These are phyloP conservation scores for Diacarnus erythraeanus DNA, from an alignment of 37 sponge, comb jelly and placozoan genomes.

Conservation along the genomic window DNA sequence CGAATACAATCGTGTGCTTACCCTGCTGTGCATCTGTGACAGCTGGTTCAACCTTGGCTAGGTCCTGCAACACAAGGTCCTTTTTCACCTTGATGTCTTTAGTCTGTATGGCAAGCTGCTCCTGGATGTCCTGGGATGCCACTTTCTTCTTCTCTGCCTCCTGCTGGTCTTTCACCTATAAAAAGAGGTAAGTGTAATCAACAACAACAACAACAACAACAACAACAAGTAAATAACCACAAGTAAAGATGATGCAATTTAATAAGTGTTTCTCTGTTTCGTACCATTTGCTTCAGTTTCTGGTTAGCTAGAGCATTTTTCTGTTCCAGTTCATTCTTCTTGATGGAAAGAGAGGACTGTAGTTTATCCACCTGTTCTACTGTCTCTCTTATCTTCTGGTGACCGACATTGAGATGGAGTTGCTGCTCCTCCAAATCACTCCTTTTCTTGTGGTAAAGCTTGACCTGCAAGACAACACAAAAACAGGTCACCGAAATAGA, in stretches of 20 bases:
- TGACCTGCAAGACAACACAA: neutral
- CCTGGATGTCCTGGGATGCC: constrained; percentile 85
- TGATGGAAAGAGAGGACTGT: constrained; percentile 87
- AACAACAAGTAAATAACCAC: neutral
- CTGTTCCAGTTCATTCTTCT: constrained; percentile 92
- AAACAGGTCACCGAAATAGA: neutral
- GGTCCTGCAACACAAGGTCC: constrained; percentile 69
- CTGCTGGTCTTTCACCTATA: constrained; percentile 86
- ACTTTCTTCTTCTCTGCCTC: constrained; percentile 92
- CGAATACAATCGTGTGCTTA: constrained; percentile 11
- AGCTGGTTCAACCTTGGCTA: constrained; percentile 97
- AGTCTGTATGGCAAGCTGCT: constrained; percentile 46
- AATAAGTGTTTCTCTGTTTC: too few species aligned
- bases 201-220: neutral
- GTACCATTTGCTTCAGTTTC: constrained; percentile 91
- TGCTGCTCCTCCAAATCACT: constrained; percentile 96
- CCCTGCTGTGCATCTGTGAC: constrained; percentile 91
- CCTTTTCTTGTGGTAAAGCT: constrained; percentile 87
- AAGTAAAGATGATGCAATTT: constrained; percentile 23
- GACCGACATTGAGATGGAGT: constrained; percentile 95
- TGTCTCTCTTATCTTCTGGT: constrained; percentile 94
- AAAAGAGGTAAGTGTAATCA: neutral
- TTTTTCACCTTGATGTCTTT: constrained; percentile 68
- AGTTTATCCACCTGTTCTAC: constrained; percentile 97
- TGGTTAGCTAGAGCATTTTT: constrained; percentile 95